Evolutionary conservation across 2,888 invertebrate genomes (phyloP).

Genomic region (Caenorhabditis doughertyi): DNA sequence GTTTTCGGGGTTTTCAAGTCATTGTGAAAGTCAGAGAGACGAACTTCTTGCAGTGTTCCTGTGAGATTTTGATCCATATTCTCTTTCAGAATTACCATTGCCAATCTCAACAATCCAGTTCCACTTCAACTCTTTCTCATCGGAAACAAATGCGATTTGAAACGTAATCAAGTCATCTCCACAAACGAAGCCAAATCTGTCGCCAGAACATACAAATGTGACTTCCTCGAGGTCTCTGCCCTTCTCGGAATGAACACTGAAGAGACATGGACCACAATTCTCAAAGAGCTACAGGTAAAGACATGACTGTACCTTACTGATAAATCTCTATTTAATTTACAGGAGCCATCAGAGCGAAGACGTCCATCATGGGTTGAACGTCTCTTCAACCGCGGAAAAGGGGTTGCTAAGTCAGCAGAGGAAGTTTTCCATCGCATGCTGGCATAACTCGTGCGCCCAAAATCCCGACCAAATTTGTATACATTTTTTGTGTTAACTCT

Average conservation of each 20-base stretch:
- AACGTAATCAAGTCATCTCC: conserved; percentile 78
- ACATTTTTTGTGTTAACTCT: background rate
- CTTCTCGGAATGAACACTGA: conserved; percentile 78
- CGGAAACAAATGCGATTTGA: conserved; percentile 80
- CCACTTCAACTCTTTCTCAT: conserved; percentile 73
- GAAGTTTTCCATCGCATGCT: conserved; percentile 72
- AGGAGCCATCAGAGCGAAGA: conserved; percentile 55
- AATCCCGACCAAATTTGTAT: background rate
- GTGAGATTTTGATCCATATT: too few species aligned
- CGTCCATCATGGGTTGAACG: conserved; percentile 70
- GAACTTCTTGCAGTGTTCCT: too few species aligned
- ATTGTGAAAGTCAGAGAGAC: too few species aligned
- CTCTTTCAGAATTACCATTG: conserved; percentile 57
- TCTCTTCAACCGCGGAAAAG: conserved; percentile 75
- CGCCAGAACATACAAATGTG: conserved; percentile 79
- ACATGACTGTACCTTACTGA: background rate
- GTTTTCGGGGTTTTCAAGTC: too few species aligned
- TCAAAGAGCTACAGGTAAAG: conserved; percentile 73
- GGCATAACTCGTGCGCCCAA: too few species aligned
- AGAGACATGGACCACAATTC: conserved; percentile 76
- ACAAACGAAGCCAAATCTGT: conserved; percentile 77
- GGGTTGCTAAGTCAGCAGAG: conserved; percentile 79
- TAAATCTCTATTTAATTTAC: background rate
- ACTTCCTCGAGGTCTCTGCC: conserved; percentile 78
- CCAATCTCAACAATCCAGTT: conserved; percentile 45